phyloP scores from a whole-genome alignment of 2,888 invertebrate genomes.

The Platycheirus albimanus region DNA sequence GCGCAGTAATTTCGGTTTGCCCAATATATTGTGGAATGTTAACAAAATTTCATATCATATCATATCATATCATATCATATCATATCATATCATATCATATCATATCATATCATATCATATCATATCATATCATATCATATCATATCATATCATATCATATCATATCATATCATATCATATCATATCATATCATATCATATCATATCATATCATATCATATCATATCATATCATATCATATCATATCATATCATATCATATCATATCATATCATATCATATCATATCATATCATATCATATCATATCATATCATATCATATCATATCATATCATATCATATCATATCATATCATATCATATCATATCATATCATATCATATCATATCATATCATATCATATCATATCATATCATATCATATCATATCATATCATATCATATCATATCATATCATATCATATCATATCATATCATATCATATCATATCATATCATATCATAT shows the following conservation, averaged over 20 bases:
- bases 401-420: conserved; percentile 3
- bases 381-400: conserved; percentile 15
- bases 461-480: conserved; percentile 4
- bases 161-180: conserved; percentile 9
- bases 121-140: conserved; percentile 9
- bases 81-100: conserved; percentile 11
- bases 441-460: conserved; percentile 11
- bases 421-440: conserved; percentile 10
- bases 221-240: conserved; percentile 5
- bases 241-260: conserved; percentile 9
- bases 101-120: conserved; percentile 9
- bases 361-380: conserved; percentile 1
- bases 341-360: conserved; percentile 8
- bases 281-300: conserved; percentile 5
- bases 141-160: conserved; percentile 1
- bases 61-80: conserved; percentile 9
- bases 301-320: conserved; percentile 10
- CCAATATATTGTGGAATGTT: too few species aligned
- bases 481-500: conserved; percentile 7
- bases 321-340: conserved; percentile 9
- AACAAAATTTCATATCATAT: too few species aligned
- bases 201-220: conserved; percentile 9
- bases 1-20: too few species aligned
- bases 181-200: conserved; percentile 14
- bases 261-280: conserved; percentile 7